Evolutionary conservation across 2,888 invertebrate genomes (phyloP), one percentile per base, ranked within the genome.

Genomic region (Synanthedon formicaeformis): DNA sequence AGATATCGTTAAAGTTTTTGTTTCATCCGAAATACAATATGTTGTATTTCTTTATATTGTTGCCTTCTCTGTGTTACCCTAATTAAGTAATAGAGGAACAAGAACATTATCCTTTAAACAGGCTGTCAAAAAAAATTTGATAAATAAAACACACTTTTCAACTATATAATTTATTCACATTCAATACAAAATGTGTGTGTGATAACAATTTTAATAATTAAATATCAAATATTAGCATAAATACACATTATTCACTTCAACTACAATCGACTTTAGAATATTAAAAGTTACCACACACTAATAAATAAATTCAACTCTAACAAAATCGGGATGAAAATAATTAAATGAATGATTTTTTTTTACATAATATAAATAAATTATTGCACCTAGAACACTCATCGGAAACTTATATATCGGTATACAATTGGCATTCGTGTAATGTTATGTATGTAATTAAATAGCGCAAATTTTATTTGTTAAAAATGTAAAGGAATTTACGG

Each of bases 81-180:
- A n/a, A n/a, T n/a, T n/a, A n/a, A n/a, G n/a, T n/a, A n/a, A n/a
- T n/a, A n/a, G n/a, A n/a, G n/a, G n/a, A n/a, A n/a, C n/a, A n/a
- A n/a, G n/a, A n/a, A n/a, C n/a, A n/a, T n/a, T n/a, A n/a, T n/a
- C n/a, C n/a, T n/a, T n/a, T n/a, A n/a, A n/a, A n/a, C n/a, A n/a
- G n/a, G n/a, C n/a, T n/a, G n/a, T n/a, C n/a, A n/a, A n/a, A n/a
- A 23, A 10, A 34, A 5, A 34, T 34, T 34, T 2, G 2, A 45
- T 3, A 16, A 49, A 49, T 16, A 49, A 49, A n/a, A 27, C 57
- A 51, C 51, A 55, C 52, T 51, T 66, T 75, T 75, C 73, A 86
- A 85, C 85, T 86, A 85, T 83, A 85, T 85, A 78, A 79, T 86
- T 86, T 86, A 87, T 86, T 86, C 82, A 86, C 86, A 86, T 86